Evolutionary conservation across 2,113 vertebrate species (phyloP).

Genomic region (Anhinga anhinga): DNA sequence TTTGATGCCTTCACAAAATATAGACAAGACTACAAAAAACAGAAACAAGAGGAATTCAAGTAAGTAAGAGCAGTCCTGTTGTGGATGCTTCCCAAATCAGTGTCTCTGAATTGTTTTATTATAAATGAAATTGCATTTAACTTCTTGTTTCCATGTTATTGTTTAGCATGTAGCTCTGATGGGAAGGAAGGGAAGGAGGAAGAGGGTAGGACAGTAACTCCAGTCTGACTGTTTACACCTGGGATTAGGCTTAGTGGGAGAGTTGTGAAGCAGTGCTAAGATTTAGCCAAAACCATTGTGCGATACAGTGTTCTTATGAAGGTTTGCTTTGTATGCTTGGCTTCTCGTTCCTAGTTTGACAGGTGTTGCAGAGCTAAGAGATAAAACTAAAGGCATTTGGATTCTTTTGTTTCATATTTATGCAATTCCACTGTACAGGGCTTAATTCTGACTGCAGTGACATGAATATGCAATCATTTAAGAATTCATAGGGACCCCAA

Average conservation of each 20-base stretch:
- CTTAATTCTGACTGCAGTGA: not conserved
- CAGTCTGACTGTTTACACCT: not conserved
- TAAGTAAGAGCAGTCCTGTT: conserved; percentile 61
- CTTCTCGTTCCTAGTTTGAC: not conserved
- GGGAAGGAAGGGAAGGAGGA: not conserved
- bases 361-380: not conserved
- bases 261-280: not conserved
- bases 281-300: not conserved
- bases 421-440: not conserved
- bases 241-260: not conserved
- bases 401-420: not conserved
- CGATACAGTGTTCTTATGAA: not conserved
- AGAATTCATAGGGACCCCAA: not conserved
- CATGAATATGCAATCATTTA: not conserved
- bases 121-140: not conserved
- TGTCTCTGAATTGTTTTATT: not conserved
- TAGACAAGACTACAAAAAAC: conserved; percentile 96
- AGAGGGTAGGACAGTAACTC: not conserved
- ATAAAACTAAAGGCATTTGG: not conserved
- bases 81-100: not conserved
- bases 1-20: conserved; percentile 99
- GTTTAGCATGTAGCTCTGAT: not conserved
- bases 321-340: not conserved
- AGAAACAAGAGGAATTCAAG: conserved; percentile 99
- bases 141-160: not conserved